Evolutionary conservation across 2,888 invertebrate genomes (phyloP).

Genomic region (Orchestes rusci): DNA sequence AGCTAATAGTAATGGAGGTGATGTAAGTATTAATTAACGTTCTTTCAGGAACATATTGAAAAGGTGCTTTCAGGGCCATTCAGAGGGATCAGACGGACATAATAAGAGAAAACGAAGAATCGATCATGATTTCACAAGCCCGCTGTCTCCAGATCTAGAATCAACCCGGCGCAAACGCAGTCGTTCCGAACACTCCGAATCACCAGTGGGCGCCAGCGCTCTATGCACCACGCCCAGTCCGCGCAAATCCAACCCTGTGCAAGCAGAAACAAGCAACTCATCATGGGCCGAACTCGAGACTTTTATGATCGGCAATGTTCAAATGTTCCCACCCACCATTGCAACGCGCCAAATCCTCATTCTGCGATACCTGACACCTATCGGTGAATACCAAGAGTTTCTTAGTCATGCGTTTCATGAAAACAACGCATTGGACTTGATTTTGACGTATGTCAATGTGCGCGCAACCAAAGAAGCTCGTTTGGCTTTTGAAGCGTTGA

Average conservation of each 20-base stretch:
- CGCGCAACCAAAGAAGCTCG: conserved; percentile 83
- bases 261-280: conserved; percentile 68
- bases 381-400: conserved; percentile 98
- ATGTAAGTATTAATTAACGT: too few species aligned
- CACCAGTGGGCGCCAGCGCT: conserved; percentile 9
- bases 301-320: conserved; percentile 81
- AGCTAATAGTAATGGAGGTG: too few species aligned
- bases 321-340: conserved; percentile 81
- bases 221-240: conserved; percentile 11
- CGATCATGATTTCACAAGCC: conserved; percentile 16
- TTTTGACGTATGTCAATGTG: conserved; percentile 85
- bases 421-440: conserved; percentile 81
- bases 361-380: conserved; percentile 87
- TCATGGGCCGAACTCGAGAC: conserved; percentile 89
- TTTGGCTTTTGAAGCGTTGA: conserved; percentile 92
- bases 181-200: conserved; percentile 27
- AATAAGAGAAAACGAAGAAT: conserved; percentile 11
- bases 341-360: conserved; percentile 90
- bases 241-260: conserved; percentile 17
- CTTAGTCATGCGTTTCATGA: conserved; percentile 83
- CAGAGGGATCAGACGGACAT: too few species aligned
- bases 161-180: conserved; percentile 30
- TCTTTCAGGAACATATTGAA: too few species aligned
- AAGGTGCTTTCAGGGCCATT: too few species aligned
- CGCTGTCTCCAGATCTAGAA: conserved; percentile 15